Percentiles rank a stretch among this genome's conserved stretches.
Evolutionary conservation across 30 jellyfish, hydroid and myxozoan species (phyloP).

Genomic region (Chrysaora quinquecirrha): DNA sequence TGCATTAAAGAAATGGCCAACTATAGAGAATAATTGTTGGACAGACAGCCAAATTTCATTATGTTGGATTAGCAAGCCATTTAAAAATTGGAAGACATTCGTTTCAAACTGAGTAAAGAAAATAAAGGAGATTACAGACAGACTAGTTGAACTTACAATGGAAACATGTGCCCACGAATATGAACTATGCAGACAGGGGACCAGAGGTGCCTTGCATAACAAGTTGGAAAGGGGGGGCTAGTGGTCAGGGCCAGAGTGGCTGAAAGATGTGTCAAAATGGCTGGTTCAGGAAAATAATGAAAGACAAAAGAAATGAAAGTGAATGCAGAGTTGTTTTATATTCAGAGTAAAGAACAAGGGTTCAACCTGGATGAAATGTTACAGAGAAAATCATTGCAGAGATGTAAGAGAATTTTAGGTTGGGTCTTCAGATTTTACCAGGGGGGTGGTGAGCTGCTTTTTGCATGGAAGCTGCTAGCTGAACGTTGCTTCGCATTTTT

Average conservation of each 20-base stretch:
- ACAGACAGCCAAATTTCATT: conserved; percentile 35
- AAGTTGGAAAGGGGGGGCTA: conserved; percentile 20
- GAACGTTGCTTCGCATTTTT: no score
- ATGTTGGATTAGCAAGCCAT: conserved; percentile 11
- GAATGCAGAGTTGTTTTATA: not conserved
- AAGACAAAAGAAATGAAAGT: not conserved
- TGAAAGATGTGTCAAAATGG: conserved; percentile 10
- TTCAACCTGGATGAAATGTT: not conserved
- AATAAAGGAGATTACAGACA: conserved; percentile 32
- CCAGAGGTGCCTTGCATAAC: conserved; percentile 21
- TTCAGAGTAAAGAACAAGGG: not conserved
- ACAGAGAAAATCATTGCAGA: conserved; percentile 5
- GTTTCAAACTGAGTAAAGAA: no score
- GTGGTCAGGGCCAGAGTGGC: conserved; percentile 61
- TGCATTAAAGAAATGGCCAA: conserved; percentile 33
- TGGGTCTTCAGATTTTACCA: conserved; percentile 39
- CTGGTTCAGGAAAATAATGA: conserved; percentile 11
- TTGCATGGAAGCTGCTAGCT: no score
- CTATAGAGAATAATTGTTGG: not conserved
- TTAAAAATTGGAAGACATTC: conserved; percentile 15
- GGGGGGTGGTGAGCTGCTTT: no score
- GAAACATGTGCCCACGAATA: no score
- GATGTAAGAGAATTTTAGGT: conserved; percentile 8
- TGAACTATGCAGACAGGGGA: conserved; percentile 46
- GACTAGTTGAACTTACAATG: conserved; percentile 1